These are phyloP conservation scores for Vanacampus margaritifer DNA, from an alignment of 2,113 vertebrate genomes.

Conservation along the genomic window DNA sequence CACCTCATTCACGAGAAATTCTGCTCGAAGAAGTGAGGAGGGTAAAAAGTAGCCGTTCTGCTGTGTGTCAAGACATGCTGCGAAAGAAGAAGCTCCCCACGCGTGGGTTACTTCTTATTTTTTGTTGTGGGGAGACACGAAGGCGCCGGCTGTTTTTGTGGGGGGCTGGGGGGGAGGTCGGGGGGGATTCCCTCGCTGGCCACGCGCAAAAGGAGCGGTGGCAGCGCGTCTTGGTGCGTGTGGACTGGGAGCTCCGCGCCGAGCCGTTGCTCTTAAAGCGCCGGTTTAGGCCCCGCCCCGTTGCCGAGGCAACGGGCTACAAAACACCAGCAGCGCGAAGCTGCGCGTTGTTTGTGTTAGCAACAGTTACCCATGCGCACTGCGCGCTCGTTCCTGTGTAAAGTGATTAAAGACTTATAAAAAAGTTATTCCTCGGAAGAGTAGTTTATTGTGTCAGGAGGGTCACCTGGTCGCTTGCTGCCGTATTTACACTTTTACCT, in stretches of 20 bases:
- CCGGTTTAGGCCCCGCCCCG: constrained; percentile 66
- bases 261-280: constrained; percentile 72
- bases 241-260: constrained; percentile 44
- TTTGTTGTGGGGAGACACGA: constrained; percentile 48
- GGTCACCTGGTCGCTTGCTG: background rate
- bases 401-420: constrained; percentile 28
- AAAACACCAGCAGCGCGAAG: constrained; percentile 60
- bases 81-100: background rate
- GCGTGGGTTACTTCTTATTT: background rate
- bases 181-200: constrained; percentile 71
- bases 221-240: constrained; percentile 3
- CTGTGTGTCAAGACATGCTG: constrained; percentile 47
- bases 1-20: constrained; percentile 65
- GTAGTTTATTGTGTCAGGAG: background rate
- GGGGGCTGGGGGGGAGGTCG: background rate
- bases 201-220: constrained; percentile 2
- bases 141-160: constrained; percentile 45
- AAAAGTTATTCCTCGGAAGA: background rate
- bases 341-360: constrained; percentile 68
- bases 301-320: constrained; percentile 70
- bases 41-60: background rate
- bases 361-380: constrained; percentile 57
- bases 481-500: background rate
- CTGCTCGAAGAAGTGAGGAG: background rate
- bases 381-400: constrained; percentile 22